phyloP scores from a whole-genome alignment of 2,888 invertebrate genomes.

The Eulithis prunata region DNA sequence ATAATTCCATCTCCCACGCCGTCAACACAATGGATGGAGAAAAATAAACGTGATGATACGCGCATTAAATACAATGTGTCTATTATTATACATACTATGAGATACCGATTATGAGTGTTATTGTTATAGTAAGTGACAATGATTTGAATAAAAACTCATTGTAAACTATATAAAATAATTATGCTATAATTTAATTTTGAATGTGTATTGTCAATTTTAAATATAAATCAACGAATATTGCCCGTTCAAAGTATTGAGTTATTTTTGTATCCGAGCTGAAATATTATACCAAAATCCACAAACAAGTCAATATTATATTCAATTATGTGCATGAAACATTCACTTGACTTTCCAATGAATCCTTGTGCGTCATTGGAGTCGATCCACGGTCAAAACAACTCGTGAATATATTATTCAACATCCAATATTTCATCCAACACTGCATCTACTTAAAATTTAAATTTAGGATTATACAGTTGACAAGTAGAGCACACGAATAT shows the following conservation, averaged over 20 bases:
- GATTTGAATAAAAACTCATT: background rate
- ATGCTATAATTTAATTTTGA: background rate
- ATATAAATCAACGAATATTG: too few species aligned
- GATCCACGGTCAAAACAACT: slow-evolving; percentile 26
- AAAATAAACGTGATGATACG: slow-evolving; percentile 4
- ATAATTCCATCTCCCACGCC: slow-evolving; percentile 5
- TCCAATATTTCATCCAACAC: slow-evolving; percentile 1
- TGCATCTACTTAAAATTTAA: slow-evolving; percentile 12
- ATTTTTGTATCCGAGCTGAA: too few species aligned
- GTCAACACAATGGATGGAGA: slow-evolving; percentile 9
- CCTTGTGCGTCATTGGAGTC: slow-evolving; percentile 30
- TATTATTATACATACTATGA: background rate
- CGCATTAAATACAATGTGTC: slow-evolving; percentile 1
- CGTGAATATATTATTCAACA: slow-evolving; percentile 22
- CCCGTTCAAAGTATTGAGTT: too few species aligned
- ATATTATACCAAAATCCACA: too few species aligned
- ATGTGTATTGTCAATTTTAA: background rate
- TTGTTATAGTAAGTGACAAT: background rate
- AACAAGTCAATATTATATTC: background rate
- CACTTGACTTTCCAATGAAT: slow-evolving; percentile 29
- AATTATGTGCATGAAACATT: slow-evolving; percentile 28
- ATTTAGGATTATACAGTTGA: slow-evolving; percentile 10
- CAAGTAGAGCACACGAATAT: slow-evolving; percentile 20
- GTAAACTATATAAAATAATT: too few species aligned
- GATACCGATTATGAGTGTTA: background rate